Evolutionary conservation across 2,888 invertebrate genomes (phyloP).

Genomic region (Caprella mutica): DNA sequence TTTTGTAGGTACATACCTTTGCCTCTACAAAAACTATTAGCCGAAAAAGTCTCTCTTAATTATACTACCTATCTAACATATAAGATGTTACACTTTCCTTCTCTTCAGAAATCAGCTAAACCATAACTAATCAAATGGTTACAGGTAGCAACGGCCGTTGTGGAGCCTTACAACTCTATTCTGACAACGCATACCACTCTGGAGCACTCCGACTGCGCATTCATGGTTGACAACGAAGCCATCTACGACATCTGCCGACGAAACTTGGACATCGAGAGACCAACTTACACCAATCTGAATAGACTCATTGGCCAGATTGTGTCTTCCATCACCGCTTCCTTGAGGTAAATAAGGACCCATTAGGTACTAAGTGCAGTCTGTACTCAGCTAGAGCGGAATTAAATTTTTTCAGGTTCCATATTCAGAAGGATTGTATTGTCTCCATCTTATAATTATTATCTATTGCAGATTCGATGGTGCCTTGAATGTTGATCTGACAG

Average conservation of each 20-base stretch:
- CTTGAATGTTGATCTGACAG: slow-evolving; percentile 71
- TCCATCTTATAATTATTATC: not conserved
- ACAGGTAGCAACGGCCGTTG: slow-evolving; percentile 58
- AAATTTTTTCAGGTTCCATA: too few species aligned
- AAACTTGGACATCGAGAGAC: slow-evolving; percentile 63
- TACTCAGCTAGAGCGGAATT: too few species aligned
- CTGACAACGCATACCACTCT: slow-evolving; percentile 73
- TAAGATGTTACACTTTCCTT: too few species aligned
- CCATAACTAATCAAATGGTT: too few species aligned
- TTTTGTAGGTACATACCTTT: too few species aligned
- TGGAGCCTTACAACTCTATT: slow-evolving; percentile 87
- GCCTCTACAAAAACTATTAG: too few species aligned
- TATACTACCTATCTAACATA: too few species aligned
- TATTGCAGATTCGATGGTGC: slow-evolving; percentile 42
- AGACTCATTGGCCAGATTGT: slow-evolving; percentile 58
- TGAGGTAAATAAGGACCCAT: slow-evolving; percentile 25
- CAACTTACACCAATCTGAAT: slow-evolving; percentile 73
- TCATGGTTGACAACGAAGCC: slow-evolving; percentile 55
- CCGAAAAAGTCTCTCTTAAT: too few species aligned
- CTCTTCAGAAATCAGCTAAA: too few species aligned
- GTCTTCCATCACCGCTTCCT: slow-evolving; percentile 43
- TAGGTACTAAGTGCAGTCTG: too few species aligned
- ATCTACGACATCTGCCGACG: slow-evolving; percentile 56
- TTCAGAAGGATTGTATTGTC: too few species aligned
- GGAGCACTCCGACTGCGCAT: slow-evolving; percentile 57